Base-by-base conservation (phyloP, 1,140 invertebrate species). In the Camponotus pennsylvanicus region DNA sequence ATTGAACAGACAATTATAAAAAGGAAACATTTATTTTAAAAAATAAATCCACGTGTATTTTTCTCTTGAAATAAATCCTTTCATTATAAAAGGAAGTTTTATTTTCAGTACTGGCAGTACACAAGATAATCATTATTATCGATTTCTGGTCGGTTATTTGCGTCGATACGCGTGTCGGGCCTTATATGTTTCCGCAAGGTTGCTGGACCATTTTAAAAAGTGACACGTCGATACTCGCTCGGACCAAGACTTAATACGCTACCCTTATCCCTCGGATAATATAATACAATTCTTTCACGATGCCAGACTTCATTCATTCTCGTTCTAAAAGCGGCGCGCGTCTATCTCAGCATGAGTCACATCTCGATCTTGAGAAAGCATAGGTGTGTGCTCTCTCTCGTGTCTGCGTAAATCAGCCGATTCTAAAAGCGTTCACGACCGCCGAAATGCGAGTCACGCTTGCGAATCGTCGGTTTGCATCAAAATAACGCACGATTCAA, bases 131-230 rank as follows among this genome's bases (percentile, higher is more conserved):
- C 67, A 82, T 82, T 57, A 82, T 82, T 82, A 82, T 82, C 79
- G 79, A 82, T 82, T 82, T 82, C 79, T 82, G 66, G 66, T 82
- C 52, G 40, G 70, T 71, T 71, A 82, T 67, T 59, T 40, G 66
- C 37, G 18, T 82, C 66, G 78, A 82, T 82, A 71, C 37, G 55
- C 79, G 40, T 59, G 27, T 82, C 67, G 79, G 18, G 11, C 67
- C 79, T 82, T 82, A 82, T 73, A 82, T 59, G 79, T 82, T 82
- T 59, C 55, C 57, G 40, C 79, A 82, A 82, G 79, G 79, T 82
- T 82, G 79, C 40, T 34, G 55, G 79, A 82, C 67, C 67, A 27
- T 73, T 82, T 82, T 71, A 73, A 77, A 77, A 77, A 82, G 67
- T 71, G 67, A 66, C 79, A 71, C 79, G 37, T 82, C 55, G 67